These are phyloP conservation scores for Coregonus clupeaformis DNA, from an alignment of 2,113 vertebrate species.

Conservation along the genomic window DNA sequence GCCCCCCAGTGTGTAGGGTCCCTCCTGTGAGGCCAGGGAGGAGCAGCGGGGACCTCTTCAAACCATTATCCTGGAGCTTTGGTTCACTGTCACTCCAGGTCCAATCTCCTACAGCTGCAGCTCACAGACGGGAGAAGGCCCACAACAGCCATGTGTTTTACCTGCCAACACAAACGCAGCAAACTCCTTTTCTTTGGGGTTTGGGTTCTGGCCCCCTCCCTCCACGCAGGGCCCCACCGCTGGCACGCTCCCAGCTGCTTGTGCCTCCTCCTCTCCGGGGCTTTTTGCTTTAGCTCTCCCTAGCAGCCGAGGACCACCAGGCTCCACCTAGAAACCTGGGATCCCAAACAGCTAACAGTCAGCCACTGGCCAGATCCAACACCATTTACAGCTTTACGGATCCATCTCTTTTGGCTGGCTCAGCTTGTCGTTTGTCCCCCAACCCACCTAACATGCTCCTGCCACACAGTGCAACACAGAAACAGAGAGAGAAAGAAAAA, in stretches of 20 bases:
- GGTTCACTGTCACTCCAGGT: slow-evolving; percentile 24
- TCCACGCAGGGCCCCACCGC: slow-evolving; percentile 10
- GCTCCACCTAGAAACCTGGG: slow-evolving; percentile 49
- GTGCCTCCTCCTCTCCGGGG: slow-evolving; percentile 10
- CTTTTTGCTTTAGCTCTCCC: slow-evolving; percentile 5
- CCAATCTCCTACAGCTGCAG: slow-evolving; percentile 28
- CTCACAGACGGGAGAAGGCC: slow-evolving; percentile 29
- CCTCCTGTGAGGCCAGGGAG: slow-evolving; percentile 31
- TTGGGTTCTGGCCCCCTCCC: slow-evolving; percentile 26
- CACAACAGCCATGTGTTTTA: slow-evolving; percentile 49
- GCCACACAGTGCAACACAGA: slow-evolving; percentile 10
- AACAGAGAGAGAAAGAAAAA: slow-evolving; percentile 24
- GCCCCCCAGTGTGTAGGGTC: slow-evolving; percentile 12
- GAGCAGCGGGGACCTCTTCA: slow-evolving; percentile 29
- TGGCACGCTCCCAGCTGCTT: slow-evolving; percentile 48
- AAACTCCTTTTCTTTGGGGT: slow-evolving; percentile 4
- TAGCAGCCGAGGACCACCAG: slow-evolving; percentile 16
- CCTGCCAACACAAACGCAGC: slow-evolving; percentile 61
- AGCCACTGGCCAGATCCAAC: slow-evolving; percentile 19
- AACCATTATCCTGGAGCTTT: slow-evolving; percentile 30
- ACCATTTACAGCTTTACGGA: slow-evolving; percentile 26
- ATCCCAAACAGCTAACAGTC: slow-evolving; percentile 9
- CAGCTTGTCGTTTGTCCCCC: slow-evolving; percentile 15
- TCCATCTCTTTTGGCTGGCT: slow-evolving; percentile 11
- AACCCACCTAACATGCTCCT: slow-evolving; percentile 29